A percentile compares a stretch with the other conserved stretches of the same genome.
These are phyloP conservation scores for Phoxinus phoxinus DNA, from an alignment of 2,113 vertebrate genomes.

Conservation along the genomic window DNA sequence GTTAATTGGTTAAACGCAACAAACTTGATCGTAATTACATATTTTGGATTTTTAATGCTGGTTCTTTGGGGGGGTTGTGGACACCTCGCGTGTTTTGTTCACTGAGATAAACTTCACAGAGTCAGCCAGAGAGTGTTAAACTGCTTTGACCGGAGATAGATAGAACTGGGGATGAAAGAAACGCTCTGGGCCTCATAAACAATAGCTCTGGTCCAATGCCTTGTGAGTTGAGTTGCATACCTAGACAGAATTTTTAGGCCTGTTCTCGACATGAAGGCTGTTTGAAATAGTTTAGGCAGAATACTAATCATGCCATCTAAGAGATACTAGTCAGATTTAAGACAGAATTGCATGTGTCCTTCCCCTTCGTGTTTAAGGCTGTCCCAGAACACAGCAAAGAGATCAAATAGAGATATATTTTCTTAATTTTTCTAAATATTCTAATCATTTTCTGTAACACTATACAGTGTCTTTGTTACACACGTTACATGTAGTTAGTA, in stretches of 20 bases:
- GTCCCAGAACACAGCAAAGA: neutral
- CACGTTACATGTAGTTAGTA: too few species aligned
- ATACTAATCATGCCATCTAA: neutral
- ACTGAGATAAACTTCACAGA: conserved; percentile 2
- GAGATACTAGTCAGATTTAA: neutral
- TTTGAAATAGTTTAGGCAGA: neutral
- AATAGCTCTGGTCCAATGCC: neutral
- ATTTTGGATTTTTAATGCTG: conserved; percentile 24
- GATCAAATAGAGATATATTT: too few species aligned
- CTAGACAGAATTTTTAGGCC: neutral
- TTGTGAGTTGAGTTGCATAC: neutral
- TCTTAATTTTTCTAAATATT: neutral
- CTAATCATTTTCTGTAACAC: too few species aligned
- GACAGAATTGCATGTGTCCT: neutral
- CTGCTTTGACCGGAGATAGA: neutral
- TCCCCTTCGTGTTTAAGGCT: neutral
- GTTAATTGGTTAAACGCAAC: conserved; percentile 51
- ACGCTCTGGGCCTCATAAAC: neutral
- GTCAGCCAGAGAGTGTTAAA: conserved; percentile 8
- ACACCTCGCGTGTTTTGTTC: conserved; percentile 13
- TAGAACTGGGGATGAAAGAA: neutral
- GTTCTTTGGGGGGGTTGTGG: conserved; percentile 1
- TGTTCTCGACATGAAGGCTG: neutral
- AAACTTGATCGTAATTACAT: conserved; percentile 40
- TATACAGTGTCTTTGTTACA: too few species aligned